These are phyloP conservation scores for Abrostola triplasia DNA, from an alignment of 2,888 invertebrate genomes.

Conservation along the genomic window DNA sequence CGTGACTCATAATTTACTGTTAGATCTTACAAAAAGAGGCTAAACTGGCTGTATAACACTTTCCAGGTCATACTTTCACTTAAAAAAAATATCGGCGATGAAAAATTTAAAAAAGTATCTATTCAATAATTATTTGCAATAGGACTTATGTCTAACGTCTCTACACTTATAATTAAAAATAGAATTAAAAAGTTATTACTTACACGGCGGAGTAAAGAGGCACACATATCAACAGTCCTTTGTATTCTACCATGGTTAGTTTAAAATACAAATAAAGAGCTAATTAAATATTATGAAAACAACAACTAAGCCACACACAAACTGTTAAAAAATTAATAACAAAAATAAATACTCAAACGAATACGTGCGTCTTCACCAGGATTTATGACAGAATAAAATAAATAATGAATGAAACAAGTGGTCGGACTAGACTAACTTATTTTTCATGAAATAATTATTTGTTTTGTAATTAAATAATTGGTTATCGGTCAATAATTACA, in stretches of 20 bases:
- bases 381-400: slow-evolving; percentile 25
- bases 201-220: slow-evolving; percentile 72
- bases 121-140: not conserved
- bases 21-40: too few species aligned
- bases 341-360: slow-evolving; percentile 27
- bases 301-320: slow-evolving; percentile 39
- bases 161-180: not conserved
- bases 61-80: slow-evolving; percentile 30
- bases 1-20: too few species aligned
- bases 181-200: slow-evolving; percentile 51
- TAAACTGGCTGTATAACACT: too few species aligned
- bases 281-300: slow-evolving; percentile 31
- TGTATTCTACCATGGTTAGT: slow-evolving; percentile 64
- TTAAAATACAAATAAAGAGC: slow-evolving; percentile 27
- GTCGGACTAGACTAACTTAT: slow-evolving; percentile 35
- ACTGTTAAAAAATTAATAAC: slow-evolving; percentile 22
- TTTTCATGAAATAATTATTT: slow-evolving; percentile 14
- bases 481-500: slow-evolving; percentile 32
- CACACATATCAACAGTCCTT: slow-evolving; percentile 70
- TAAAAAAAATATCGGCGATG: not conserved
- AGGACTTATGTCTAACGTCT: not conserved
- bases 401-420: slow-evolving; percentile 37
- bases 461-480: slow-evolving; percentile 32
- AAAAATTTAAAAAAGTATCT: not conserved
- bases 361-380: slow-evolving; percentile 30